Conservation (phyloP, 2,797 vertebrate genomes). For the Lemur catta region DNA sequence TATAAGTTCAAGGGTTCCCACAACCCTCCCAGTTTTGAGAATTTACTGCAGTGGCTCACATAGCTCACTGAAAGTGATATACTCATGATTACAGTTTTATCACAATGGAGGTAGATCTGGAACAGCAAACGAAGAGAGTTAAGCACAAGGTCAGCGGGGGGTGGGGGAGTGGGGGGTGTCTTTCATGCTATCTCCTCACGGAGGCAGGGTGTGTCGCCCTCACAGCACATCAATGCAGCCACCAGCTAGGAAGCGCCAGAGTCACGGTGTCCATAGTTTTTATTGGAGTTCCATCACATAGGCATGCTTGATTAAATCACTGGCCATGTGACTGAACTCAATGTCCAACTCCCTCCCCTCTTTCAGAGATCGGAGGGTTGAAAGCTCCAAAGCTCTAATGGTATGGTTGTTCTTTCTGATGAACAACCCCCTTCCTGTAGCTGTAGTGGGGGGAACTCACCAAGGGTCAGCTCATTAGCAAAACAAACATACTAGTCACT, state of each 20-base stretch:
- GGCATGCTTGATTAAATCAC: background rate
- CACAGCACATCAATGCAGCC: background rate
- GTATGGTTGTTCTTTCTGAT: background rate
- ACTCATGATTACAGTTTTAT: background rate
- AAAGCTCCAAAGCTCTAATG: background rate
- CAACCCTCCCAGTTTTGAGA: background rate
- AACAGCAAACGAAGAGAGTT: background rate
- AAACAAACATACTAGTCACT: background rate
- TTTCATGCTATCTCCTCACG: background rate
- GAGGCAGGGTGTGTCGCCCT: background rate
- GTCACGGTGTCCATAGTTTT: background rate
- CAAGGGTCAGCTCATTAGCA: background rate
- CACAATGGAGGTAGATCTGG: background rate
- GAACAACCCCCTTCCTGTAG: background rate
- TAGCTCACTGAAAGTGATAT: background rate
- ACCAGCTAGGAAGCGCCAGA: background rate
- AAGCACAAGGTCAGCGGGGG: background rate
- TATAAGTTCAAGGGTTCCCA: background rate
- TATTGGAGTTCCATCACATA: background rate
- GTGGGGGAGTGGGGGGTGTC: accelerated
- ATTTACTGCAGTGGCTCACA: background rate
- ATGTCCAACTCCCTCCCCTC: no score
- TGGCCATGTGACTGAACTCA: background rate
- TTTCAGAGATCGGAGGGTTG: background rate
- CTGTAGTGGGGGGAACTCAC: background rate